Conservation (phyloP, 2,888 invertebrate genomes). For the Oxystoma pomonae region DNA sequence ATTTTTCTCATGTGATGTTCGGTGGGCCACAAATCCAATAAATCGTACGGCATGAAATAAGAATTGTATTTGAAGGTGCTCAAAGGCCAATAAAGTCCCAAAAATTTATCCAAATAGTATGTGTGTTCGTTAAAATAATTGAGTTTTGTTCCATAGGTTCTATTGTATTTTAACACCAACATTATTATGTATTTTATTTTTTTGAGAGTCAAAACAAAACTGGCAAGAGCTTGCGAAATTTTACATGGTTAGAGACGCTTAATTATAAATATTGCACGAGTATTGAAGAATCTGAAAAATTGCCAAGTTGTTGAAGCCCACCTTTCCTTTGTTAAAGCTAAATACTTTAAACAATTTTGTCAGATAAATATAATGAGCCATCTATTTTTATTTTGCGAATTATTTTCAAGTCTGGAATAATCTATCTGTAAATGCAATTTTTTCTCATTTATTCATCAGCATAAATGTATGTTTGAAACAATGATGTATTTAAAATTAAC, state of each 20-base stretch:
- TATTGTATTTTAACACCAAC: slow-evolving; percentile 29
- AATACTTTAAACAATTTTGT: too few species aligned
- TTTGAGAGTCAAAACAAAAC: background rate
- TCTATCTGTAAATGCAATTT: too few species aligned
- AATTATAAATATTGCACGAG: too few species aligned
- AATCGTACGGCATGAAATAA: slow-evolving; percentile 26
- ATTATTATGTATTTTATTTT: slow-evolving; percentile 15
- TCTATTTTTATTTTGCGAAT: too few species aligned
- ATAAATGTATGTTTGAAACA: too few species aligned
- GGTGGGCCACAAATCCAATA: slow-evolving; percentile 32
- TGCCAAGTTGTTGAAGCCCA: background rate
- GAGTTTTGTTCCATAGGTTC: slow-evolving; percentile 28
- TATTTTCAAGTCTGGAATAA: too few species aligned
- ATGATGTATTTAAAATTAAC: too few species aligned
- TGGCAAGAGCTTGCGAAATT: background rate
- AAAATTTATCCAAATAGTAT: slow-evolving; percentile 28
- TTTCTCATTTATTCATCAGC: too few species aligned
- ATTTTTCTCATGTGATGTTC: slow-evolving; percentile 33
- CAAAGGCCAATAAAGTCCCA: slow-evolving; percentile 29
- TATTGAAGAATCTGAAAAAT: background rate
- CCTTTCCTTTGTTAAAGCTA: background rate
- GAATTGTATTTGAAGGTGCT: slow-evolving; percentile 19
- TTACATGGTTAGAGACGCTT: too few species aligned
- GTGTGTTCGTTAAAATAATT: slow-evolving; percentile 26
- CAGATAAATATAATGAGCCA: too few species aligned